Evolutionary conservation across 2,888 invertebrate species (phyloP).

Genomic region (Brachylomia viminalis): DNA sequence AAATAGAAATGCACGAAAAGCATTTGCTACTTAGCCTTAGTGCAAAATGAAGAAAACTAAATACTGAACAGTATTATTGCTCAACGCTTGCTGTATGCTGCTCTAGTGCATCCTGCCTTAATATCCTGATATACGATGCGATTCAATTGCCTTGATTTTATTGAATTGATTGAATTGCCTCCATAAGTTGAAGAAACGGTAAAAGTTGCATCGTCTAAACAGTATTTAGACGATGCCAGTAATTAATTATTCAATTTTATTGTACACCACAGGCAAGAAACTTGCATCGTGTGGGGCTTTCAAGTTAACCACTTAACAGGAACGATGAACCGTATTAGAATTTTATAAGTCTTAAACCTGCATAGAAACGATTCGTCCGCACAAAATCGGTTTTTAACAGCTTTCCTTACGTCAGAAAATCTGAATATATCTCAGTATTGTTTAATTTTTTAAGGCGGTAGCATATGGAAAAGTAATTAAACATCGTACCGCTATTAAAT

Average conservation of each 20-base stretch:
- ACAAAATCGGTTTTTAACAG: conserved; percentile 13
- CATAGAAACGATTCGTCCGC: conserved; percentile 28
- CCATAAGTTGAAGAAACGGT: background rate
- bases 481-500: conserved; percentile 46
- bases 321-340: background rate
- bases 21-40: background rate
- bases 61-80: background rate
- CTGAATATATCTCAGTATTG: conserved; percentile 30
- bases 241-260: background rate
- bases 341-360: conserved; percentile 20
- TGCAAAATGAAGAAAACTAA: background rate
- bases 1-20: background rate
- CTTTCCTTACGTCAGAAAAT: conserved; percentile 38
- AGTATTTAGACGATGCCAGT: background rate
- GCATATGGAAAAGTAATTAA: conserved; percentile 60
- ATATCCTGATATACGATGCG: too few relatives aligned
- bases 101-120: background rate
- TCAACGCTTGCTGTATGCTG: background rate
- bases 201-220: background rate
- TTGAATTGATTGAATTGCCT: too few relatives aligned
- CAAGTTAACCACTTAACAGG: background rate
- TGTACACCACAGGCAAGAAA: background rate
- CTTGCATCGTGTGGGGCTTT: background rate
- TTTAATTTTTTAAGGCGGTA: conserved; percentile 49
- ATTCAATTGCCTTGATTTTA: background rate